A percentile compares a stretch with the other conserved stretches of the same genome.
These are phyloP conservation scores for Harpagifer antarcticus DNA, from an alignment of 2,797 vertebrate genomes.

Conservation along the genomic window DNA sequence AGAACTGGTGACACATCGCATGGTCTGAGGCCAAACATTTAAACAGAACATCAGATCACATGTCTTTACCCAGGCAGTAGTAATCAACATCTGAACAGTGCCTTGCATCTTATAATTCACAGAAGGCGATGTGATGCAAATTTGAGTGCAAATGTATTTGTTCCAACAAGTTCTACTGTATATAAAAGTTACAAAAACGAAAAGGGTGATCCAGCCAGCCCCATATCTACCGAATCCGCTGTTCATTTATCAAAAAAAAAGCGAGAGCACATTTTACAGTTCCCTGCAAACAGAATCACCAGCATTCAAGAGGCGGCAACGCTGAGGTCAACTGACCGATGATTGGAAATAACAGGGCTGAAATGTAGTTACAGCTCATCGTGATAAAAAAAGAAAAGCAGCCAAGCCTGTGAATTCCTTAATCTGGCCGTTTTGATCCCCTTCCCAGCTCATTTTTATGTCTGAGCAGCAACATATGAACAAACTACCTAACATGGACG, in stretches of 20 bases:
- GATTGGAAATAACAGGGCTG: too few species aligned
- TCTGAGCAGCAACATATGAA: background rate
- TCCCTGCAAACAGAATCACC: background rate
- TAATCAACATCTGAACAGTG: background rate
- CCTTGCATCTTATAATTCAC: rapidly evolving
- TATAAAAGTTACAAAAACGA: conserved; percentile 2
- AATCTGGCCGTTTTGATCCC: background rate
- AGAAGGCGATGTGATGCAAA: background rate
- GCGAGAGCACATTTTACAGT: background rate
- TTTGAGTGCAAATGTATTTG: background rate
- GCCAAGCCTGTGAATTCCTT: too few species aligned
- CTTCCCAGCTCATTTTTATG: background rate
- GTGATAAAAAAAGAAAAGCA: background rate
- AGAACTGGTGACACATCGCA: conserved; percentile 24
- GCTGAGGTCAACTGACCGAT: background rate
- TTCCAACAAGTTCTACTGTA: background rate
- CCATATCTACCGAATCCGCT: conserved; percentile 1
- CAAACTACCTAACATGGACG: background rate
- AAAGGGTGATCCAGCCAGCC: conserved; percentile 66
- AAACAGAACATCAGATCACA: background rate
- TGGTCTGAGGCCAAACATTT: background rate
- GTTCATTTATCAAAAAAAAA: background rate
- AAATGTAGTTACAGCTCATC: background rate
- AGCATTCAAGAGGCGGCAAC: too few species aligned
- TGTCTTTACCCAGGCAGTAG: background rate